phyloP scores from a whole-genome alignment of 2,888 invertebrate genomes.

The Pyrrhia umbra region DNA sequence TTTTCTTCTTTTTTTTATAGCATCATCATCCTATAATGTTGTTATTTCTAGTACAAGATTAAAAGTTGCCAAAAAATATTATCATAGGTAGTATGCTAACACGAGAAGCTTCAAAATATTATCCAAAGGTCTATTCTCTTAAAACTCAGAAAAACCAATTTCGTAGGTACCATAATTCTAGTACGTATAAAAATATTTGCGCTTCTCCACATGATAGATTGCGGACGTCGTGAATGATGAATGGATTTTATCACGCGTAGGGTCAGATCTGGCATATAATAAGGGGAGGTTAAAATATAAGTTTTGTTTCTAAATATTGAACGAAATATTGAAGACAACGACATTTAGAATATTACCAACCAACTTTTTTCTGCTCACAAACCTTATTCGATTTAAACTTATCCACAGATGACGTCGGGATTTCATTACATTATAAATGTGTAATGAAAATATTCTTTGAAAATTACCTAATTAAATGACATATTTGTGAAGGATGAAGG shows the following conservation, averaged over 20 bases:
- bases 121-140: not conserved
- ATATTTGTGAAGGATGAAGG: too few species aligned
- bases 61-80: too few species aligned
- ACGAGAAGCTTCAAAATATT: not conserved
- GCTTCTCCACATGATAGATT: conserved; percentile 34
- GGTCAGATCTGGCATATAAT: conserved; percentile 32
- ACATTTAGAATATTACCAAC: too few species aligned
- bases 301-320: not conserved
- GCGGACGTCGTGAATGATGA: conserved; percentile 31
- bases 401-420: too few species aligned
- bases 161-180: conserved; percentile 12
- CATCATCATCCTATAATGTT: not conserved
- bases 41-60: not conserved
- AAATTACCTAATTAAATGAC: too few species aligned
- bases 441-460: too few species aligned
- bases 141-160: not conserved
- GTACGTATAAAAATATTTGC: conserved; percentile 41
- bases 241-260: conserved; percentile 28
- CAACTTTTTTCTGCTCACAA: too few species aligned
- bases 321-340: too few species aligned
- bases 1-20: not conserved
- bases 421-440: too few species aligned
- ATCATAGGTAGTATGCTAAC: not conserved
- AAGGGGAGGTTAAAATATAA: not conserved
- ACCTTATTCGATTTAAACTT: too few species aligned